Evolutionary conservation across 2,113 vertebrate species (phyloP).

Genomic region (Eonycteris spelaea): DNA sequence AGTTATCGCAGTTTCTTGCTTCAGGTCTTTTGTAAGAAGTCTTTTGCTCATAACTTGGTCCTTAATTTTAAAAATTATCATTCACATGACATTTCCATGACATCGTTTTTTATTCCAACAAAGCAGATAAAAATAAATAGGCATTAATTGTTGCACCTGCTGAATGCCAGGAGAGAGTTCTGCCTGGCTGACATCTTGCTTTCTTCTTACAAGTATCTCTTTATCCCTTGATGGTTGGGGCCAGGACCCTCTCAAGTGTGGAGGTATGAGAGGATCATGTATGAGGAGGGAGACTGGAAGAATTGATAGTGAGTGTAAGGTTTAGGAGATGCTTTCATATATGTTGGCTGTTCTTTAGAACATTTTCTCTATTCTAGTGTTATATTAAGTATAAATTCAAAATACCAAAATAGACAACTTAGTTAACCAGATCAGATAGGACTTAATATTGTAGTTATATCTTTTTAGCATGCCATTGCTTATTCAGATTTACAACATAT

Average conservation of each 20-base stretch:
- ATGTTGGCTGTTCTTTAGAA: neutral
- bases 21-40: neutral
- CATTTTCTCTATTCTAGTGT: neutral
- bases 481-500: neutral
- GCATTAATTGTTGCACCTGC: neutral
- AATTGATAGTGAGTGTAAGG: neutral
- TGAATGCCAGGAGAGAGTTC: neutral
- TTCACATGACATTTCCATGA: neutral
- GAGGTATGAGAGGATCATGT: neutral
- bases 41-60: neutral
- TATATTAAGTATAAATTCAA: neutral
- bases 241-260: neutral
- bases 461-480: neutral
- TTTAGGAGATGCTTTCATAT: neutral
- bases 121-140: neutral
- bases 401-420: neutral
- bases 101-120: neutral
- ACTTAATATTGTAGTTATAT: neutral
- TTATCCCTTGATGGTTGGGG: neutral
- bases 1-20: neutral
- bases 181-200: neutral
- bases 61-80: constrained; percentile 5
- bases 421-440: neutral
- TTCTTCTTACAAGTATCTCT: neutral
- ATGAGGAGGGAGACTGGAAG: neutral